Evolutionary conservation across 2,113 vertebrate genomes (phyloP), one percentile per base, ranked within the genome.

Genomic region (Paramisgurnus dabryanus): DNA sequence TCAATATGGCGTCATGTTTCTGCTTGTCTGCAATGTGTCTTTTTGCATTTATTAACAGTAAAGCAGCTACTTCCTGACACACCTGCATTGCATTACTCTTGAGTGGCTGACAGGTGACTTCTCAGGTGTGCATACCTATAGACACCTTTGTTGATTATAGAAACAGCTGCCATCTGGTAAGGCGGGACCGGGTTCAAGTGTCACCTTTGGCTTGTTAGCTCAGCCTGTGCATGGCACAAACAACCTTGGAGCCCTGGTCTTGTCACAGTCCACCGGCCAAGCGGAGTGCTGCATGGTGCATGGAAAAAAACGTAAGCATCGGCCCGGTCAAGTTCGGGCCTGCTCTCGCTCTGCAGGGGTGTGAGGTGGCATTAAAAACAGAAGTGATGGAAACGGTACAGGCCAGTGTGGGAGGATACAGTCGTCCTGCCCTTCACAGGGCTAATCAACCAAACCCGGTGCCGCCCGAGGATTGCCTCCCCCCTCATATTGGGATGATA

Each of bases 211-310:
- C 80, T 67, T 82, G 82, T 79, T 73, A 45, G 57, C 57, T 43
- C 75, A 68, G 58, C 53, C 40, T 15, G 73, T 40, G 41, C 64
- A 55, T 17, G 15, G 53, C 81, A 50, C 87, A 87, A 87, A 89
- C 86, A 90, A 91, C 89, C 89, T 90, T 88, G 87, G 80, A 88
- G 84, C 87, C 81, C 80, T 84, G 84, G 40, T 86, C 84, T 80
- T 53, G 87, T 89, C 86, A 89, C 84, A 89, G 88, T 89, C 86
- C 83, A 81, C 78, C 85, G 86, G 85, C 86, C 87, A 87, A 89
- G 88, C 86, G 83, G 77, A 88, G 83, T 85, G 57, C 43, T 75
- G 43, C 22, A 18, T 49, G n/a, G 13, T 8, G 10, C 75, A 77
- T 4, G 49, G 75, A 34, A 43, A 27, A 53, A 75, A 64, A 13